phyloP scores from a whole-genome alignment of 2,797 vertebrate species.

The Aselliscus stoliczkanus region DNA sequence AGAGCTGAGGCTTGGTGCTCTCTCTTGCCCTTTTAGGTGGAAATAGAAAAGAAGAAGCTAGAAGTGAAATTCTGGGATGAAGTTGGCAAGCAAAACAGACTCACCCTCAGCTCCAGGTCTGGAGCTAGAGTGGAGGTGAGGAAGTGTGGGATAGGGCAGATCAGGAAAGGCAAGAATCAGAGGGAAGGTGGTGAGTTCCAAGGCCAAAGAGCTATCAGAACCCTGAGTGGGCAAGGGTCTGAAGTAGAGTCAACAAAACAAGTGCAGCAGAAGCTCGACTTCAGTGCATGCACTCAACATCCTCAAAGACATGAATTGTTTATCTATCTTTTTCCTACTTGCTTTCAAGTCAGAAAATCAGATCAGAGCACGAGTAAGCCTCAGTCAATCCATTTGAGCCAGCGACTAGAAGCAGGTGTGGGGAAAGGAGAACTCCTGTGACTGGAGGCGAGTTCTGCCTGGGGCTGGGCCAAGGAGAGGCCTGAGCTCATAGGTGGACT shows the following conservation, averaged over 20 bases:
- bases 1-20: background rate
- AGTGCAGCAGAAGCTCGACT: background rate
- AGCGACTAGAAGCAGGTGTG: accelerated
- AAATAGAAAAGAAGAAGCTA: background rate
- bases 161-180: background rate
- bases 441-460: background rate
- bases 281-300: too few relatives aligned
- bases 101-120: background rate
- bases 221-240: background rate
- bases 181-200: background rate
- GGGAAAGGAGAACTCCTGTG: background rate
- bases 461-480: background rate
- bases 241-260: background rate
- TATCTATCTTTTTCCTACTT: background rate
- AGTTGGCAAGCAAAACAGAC: background rate
- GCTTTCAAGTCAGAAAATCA: background rate
- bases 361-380: too few relatives aligned
- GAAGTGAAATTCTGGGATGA: background rate
- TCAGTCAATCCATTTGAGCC: background rate
- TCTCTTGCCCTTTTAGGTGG: background rate
- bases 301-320: background rate
- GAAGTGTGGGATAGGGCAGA: background rate
- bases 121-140: accelerated
- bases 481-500: background rate
- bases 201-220: too few relatives aligned